These are phyloP conservation scores for Ostrea edulis DNA, from an alignment of 1,140 invertebrate genomes.

Conservation along the genomic window DNA sequence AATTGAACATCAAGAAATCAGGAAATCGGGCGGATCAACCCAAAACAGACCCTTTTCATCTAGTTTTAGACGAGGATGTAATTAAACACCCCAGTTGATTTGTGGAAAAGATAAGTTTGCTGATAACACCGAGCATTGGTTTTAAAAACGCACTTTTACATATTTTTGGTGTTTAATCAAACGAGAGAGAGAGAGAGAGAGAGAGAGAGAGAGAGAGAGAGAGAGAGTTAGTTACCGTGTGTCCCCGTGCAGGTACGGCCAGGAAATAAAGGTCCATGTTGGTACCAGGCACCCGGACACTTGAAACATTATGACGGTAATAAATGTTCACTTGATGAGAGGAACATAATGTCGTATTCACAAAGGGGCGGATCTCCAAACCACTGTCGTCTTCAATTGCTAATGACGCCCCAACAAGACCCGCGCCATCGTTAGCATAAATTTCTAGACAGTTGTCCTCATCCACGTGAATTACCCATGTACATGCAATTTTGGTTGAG, in stretches of 20 bases:
- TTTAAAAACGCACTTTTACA: too few relatives aligned
- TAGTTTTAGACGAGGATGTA: too few relatives aligned
- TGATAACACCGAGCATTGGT: too few relatives aligned
- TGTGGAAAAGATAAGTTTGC: too few relatives aligned
- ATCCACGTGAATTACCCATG: background rate
- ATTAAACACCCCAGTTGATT: too few relatives aligned
- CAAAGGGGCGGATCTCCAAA: background rate
- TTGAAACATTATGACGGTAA: background rate
- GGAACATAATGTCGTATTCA: background rate
- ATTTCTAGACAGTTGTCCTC: background rate
- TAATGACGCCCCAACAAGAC: background rate
- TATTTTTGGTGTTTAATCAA: background rate
- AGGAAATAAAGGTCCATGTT: background rate
- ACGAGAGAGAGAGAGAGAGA: background rate
- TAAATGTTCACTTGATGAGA: background rate
- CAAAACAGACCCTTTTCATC: too few relatives aligned
- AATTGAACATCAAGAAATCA: too few relatives aligned
- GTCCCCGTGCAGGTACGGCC: background rate
- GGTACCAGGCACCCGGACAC: background rate
- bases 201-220: background rate
- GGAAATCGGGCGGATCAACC: too few relatives aligned
- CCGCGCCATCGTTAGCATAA: background rate
- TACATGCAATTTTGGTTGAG: background rate
- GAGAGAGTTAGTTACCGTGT: constrained; percentile 10
- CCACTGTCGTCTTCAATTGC: background rate